Base-by-base conservation (phyloP, 2,113 vertebrate species). In the Chaenogobius annularis region DNA sequence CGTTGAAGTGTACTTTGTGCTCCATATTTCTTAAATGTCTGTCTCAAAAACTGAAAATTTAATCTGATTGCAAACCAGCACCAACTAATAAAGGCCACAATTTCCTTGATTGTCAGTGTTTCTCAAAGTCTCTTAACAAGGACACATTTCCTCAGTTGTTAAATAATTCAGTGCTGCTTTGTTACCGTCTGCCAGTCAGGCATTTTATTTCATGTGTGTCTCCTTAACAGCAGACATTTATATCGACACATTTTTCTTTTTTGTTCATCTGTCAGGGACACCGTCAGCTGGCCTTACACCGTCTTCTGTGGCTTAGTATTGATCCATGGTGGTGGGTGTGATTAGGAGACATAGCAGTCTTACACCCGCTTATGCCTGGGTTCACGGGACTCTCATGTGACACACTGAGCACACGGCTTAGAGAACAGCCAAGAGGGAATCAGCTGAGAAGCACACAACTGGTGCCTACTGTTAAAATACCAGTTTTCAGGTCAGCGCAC, bases 401-500 rank as follows among this genome's bases (percentile, higher is more conserved):
- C 63, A 50, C 55, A 77, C 56, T 64, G 66, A 70, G 74, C 20
- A 31, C 64, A 70, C 70, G 72, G 62, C 72, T 87, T 75, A 65
- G 61, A n/a, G 50, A 54, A 54, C 17, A 70, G 68, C 79, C 71
- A 19, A 65, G 52, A 79, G 78, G 80, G 71, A 78, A 89, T 91
- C 89, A 90, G 89, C 87, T 91, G 87, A 88, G 82, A 81, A 85
- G 82, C 79, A 84, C 80, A 83, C 75, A 80, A 73, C 70, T 65
- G 74, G 48, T 74, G 61, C 48, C 64, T 83, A 72, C 61, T 75
- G 12, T 78, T 58, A 78, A 84, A 80, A 82, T 75, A 74, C 56
- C 81, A 35, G 76, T 72, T 78, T 83, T 20, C 74, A 80, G 86
- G 79, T 90, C 88, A 88, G 26, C 67, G 70, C 76, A 44, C 62